Evolutionary conservation across 2,113 vertebrate species (phyloP).

Genomic region (Siniperca knerii): DNA sequence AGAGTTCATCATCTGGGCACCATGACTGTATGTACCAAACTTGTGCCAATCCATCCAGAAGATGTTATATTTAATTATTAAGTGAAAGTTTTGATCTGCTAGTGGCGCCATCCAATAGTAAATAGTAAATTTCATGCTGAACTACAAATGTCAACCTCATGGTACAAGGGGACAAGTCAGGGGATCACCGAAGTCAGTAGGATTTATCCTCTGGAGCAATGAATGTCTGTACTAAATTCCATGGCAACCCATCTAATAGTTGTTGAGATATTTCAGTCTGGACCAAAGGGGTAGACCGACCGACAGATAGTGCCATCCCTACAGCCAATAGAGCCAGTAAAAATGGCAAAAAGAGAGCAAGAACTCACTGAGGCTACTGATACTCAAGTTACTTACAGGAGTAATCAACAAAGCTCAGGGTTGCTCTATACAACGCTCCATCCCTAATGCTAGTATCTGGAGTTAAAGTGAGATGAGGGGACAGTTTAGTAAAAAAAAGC

Average conservation of each 20-base stretch:
- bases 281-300: no score
- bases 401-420: constrained; percentile 10
- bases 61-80: no score
- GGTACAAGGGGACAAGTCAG: not conserved
- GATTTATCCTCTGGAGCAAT: not conserved
- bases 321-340: not conserved
- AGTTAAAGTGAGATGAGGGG: constrained; percentile 11
- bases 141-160: not conserved
- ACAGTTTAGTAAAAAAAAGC: constrained; percentile 23
- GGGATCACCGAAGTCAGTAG: not conserved
- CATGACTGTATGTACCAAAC: no score
- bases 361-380: not conserved
- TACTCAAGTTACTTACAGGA: not conserved
- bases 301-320: not conserved
- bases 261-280: not conserved
- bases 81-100: no score
- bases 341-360: not conserved
- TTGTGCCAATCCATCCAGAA: no score
- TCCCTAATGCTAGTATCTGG: not conserved
- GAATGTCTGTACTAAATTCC: not conserved
- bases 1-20: no score
- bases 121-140: not conserved
- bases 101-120: not conserved
- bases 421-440: not conserved
- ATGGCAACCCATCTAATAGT: no score